Percentiles rank a stretch among this genome's conserved stretches.
These are phyloP conservation scores for Tanypteryx hageni DNA, from an alignment of 2,888 invertebrate genomes.

Conservation along the genomic window DNA sequence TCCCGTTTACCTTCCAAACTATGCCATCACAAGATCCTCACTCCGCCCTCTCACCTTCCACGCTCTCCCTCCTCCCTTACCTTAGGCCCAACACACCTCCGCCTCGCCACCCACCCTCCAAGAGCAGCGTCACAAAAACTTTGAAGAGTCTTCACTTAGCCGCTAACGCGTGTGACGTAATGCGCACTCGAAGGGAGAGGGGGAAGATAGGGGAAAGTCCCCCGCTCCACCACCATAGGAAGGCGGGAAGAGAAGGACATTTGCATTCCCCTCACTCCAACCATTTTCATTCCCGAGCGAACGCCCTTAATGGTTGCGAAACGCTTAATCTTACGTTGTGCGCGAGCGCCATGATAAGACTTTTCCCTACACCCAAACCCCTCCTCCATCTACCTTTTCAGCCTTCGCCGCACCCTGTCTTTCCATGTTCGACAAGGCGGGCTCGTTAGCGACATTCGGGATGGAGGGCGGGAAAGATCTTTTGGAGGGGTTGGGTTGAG, in stretches of 20 bases:
- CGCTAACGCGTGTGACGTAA: constrained; percentile 3
- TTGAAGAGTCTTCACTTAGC: background rate
- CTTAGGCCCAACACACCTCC: background rate
- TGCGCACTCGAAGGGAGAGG: background rate
- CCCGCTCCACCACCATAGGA: too few species aligned
- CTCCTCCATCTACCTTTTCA: background rate
- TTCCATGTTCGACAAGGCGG: background rate
- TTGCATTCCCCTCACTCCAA: constrained; percentile 9
- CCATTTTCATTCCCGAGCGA: constrained; percentile 26
- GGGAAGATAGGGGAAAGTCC: too few species aligned
- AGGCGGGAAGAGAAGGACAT: background rate
- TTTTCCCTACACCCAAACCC: background rate
- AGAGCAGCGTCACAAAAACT: background rate
- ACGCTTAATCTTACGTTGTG: constrained; percentile 36
- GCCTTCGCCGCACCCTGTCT: constrained; percentile 2
- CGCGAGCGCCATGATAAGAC: constrained; percentile 45
- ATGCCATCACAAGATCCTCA: background rate
- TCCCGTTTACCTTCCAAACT: constrained; percentile 52
- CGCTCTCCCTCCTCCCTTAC: background rate
- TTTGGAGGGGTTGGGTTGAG: background rate
- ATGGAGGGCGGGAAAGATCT: background rate
- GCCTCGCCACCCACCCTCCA: too few species aligned
- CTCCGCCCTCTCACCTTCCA: background rate
- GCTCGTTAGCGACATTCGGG: background rate
- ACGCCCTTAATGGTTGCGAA: constrained; percentile 18